Percentiles rank a stretch among this genome's conserved stretches.
Conservation (phyloP, 2,888 invertebrate species). For the Strigamia crassipes region DNA sequence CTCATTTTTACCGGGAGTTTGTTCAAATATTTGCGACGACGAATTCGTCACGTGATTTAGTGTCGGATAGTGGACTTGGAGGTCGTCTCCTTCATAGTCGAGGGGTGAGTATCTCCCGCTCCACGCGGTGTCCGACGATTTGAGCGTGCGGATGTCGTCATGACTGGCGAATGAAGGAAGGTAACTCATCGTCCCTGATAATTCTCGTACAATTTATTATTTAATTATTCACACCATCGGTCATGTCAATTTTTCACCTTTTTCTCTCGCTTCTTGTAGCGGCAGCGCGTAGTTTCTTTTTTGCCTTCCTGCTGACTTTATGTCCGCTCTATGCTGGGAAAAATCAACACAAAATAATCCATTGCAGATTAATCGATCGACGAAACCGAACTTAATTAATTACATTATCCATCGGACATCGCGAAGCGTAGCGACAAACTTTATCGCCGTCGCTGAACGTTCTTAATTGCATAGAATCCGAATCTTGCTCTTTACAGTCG, state of each 20-base stretch:
- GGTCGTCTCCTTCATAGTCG: neutral
- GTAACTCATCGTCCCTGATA: neutral
- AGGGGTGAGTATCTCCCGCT: neutral
- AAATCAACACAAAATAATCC: neutral
- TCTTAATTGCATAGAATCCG: conserved; percentile 4
- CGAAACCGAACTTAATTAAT: neutral
- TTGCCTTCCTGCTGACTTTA: neutral
- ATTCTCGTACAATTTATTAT: neutral
- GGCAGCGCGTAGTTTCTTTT: neutral
- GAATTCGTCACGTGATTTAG: neutral
- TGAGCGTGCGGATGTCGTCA: neutral
- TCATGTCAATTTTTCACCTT: no score
- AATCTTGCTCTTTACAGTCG: conserved; percentile 21
- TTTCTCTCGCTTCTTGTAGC: neutral
- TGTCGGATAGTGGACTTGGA: neutral
- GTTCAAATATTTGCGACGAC: neutral
- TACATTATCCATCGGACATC: conserved; percentile 41
- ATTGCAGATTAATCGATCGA: neutral
- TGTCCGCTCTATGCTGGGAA: conserved; percentile 43
- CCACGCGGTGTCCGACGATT: neutral
- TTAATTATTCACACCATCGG: no score
- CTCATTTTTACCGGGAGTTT: neutral
- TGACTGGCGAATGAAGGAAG: neutral
- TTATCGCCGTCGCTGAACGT: conserved; percentile 32
- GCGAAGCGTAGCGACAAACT: conserved; percentile 14